Evolutionary conservation across 2,888 invertebrate species (phyloP).

Genomic region (Pyralis farinalis): DNA sequence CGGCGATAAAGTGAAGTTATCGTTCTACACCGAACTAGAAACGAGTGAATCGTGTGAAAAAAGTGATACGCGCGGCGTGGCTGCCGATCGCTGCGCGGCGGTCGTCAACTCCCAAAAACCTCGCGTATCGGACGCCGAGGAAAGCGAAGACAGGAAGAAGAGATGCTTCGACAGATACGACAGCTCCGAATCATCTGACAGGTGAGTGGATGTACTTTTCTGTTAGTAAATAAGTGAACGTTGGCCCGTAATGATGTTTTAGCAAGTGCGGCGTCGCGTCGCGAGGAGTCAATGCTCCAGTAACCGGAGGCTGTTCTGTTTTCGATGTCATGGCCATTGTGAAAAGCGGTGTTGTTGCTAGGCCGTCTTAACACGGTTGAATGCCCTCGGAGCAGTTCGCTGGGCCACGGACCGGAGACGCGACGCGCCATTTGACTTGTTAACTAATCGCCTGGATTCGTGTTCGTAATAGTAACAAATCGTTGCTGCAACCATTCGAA

Average conservation of each 20-base stretch:
- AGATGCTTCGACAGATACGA: slow-evolving; percentile 95
- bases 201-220: slow-evolving; percentile 79
- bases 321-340: slow-evolving; percentile 77
- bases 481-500: slow-evolving; percentile 16
- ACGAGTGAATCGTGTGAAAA: slow-evolving; percentile 77
- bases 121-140: slow-evolving; percentile 47
- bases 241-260: slow-evolving; percentile 26
- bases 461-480: slow-evolving; percentile 33
- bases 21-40: slow-evolving; percentile 73
- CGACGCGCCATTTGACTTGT: slow-evolving; percentile 42
- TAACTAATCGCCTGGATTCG: slow-evolving; percentile 40
- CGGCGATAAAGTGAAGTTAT: slow-evolving; percentile 65
- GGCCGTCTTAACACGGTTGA: slow-evolving; percentile 57
- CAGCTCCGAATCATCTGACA: slow-evolving; percentile 96
- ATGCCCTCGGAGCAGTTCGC: slow-evolving; percentile 62
- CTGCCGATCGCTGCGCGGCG: slow-evolving; percentile 49
- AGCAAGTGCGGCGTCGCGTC: slow-evolving; percentile 43
- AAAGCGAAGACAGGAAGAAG: slow-evolving; percentile 86
- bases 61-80: slow-evolving; percentile 78
- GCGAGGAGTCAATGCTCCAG: slow-evolving; percentile 72
- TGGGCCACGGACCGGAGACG: slow-evolving; percentile 34
- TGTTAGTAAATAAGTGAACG: slow-evolving; percentile 30
- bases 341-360: slow-evolving; percentile 59
- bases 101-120: slow-evolving; percentile 62
- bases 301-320: slow-evolving; percentile 73